Evolutionary conservation across 2,797 vertebrate genomes (phyloP).

Genomic region (Alca torda): DNA sequence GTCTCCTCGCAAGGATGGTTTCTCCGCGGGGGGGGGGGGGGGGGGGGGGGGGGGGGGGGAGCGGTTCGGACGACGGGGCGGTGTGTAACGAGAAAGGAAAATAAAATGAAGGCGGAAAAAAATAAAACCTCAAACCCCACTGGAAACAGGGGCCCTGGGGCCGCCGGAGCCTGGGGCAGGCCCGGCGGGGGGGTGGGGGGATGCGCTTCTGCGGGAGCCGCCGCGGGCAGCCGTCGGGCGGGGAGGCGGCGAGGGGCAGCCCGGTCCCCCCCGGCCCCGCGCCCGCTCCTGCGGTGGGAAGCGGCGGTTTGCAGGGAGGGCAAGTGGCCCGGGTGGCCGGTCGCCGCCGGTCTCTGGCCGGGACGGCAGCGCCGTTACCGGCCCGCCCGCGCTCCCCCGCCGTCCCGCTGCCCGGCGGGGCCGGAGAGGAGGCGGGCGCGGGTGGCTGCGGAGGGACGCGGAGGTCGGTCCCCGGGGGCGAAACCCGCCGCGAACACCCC

Average conservation of each 20-base stretch:
- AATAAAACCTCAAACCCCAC: not conserved
- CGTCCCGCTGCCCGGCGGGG: too few relatives aligned
- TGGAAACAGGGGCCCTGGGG: not conserved
- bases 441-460: not conserved
- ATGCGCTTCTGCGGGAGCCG: not conserved
- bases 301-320: not conserved
- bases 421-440: not conserved
- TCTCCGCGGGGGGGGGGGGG: too few relatives aligned
- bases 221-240: not conserved
- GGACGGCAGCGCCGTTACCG: not conserved
- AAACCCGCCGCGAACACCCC: not conserved
- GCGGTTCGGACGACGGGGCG: not conserved
- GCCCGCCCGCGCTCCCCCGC: too few relatives aligned
- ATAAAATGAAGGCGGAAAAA: accelerated
- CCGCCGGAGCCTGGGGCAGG: not conserved
- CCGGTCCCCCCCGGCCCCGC: not conserved
- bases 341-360: not conserved
- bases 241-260: not conserved
- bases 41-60: not conserved
- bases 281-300: not conserved
- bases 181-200: not conserved
- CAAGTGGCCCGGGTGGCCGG: not conserved
- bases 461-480: not conserved
- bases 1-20: not conserved
- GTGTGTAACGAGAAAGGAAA: not conserved